These are phyloP conservation scores for Eurypyga helias DNA, from an alignment of 2,113 vertebrate species.

Conservation along the genomic window DNA sequence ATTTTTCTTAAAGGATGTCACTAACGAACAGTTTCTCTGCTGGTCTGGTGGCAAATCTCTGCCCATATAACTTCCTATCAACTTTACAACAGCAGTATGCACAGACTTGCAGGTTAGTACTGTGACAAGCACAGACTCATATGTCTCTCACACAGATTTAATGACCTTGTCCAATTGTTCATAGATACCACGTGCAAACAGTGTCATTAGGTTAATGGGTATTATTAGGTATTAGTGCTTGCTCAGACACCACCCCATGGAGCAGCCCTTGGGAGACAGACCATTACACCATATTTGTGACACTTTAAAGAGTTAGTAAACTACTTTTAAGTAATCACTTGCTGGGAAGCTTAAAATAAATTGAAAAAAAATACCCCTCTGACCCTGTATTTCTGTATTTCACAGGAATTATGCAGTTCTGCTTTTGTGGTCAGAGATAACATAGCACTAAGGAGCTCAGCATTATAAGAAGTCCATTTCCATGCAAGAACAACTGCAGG, in stretches of 20 bases:
- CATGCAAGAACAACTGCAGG: neutral
- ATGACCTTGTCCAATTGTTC: neutral
- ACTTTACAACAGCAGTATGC: neutral
- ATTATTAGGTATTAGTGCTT: neutral
- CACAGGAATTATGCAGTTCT: neutral
- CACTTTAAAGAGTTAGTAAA: neutral
- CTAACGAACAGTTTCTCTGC: neutral
- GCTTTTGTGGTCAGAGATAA: neutral
- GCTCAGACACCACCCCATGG: neutral
- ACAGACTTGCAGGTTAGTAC: neutral
- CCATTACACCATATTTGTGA: neutral
- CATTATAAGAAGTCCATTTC: neutral
- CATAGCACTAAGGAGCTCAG: neutral
- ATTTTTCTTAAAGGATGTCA: neutral
- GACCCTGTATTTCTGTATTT: neutral
- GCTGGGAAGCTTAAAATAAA: neutral
- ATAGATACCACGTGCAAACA: accelerated
- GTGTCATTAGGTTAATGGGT: neutral
- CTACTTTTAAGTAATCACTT: neutral
- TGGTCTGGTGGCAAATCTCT: neutral
- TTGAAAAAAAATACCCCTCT: neutral
- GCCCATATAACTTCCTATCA: neutral
- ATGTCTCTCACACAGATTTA: neutral
- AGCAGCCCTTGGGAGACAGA: neutral
- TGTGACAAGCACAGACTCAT: neutral